phyloP scores from a whole-genome alignment of 2,113 vertebrate species.

The Eupsittula cactorum region DNA sequence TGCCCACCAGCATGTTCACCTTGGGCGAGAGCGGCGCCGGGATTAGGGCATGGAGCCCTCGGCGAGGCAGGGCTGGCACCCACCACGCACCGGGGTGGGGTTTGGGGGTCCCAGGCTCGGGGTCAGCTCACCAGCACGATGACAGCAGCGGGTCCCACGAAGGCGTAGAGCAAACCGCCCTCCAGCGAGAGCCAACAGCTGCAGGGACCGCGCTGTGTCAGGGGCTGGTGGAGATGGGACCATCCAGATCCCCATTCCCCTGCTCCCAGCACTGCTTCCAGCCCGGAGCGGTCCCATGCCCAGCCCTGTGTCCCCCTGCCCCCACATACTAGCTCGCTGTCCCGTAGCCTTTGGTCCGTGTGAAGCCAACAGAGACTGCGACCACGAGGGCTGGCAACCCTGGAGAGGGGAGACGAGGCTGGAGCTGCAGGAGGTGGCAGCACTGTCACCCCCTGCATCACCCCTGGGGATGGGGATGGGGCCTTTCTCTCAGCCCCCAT shows the following conservation, averaged over 20 bases:
- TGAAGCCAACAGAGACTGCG: conserved; percentile 93
- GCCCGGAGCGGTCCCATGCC: accelerated
- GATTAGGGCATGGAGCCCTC: not conserved
- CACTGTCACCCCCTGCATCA: not conserved
- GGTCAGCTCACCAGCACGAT: conserved; percentile 88
- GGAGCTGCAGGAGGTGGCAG: not conserved
- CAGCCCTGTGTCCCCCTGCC: not conserved
- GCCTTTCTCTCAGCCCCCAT: not conserved
- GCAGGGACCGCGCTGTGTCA: not conserved
- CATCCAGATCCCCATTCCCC: not conserved
- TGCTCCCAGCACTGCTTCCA: not conserved
- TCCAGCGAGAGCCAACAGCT: conserved; percentile 96
- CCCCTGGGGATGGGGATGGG: not conserved
- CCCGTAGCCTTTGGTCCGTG: conserved; percentile 93
- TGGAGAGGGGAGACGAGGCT: not conserved
- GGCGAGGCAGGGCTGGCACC: accelerated
- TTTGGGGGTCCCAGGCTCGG: accelerated
- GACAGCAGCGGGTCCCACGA: conserved; percentile 93
- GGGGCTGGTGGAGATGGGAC: not conserved
- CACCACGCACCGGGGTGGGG: not conserved
- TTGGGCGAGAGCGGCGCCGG: conserved; percentile 42
- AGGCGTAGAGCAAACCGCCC: conserved; percentile 92
- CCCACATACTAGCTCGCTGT: conserved; percentile 91
- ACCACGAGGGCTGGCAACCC: conserved; percentile 91
- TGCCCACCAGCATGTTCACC: conserved; percentile 99